Conservation (phyloP, 2,113 vertebrate species). For the Brachionichthys hirsutus region DNA sequence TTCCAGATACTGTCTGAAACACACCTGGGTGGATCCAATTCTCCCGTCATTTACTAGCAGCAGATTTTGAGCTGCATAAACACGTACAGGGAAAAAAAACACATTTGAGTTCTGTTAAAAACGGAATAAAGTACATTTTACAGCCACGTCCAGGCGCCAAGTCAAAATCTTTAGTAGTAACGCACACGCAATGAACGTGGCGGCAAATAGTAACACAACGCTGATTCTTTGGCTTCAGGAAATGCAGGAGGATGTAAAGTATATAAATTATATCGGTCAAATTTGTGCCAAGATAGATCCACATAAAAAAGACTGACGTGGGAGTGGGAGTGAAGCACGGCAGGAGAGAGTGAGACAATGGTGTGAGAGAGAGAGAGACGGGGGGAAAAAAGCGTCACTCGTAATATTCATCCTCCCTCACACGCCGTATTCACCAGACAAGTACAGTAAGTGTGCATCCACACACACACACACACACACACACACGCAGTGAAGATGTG, state of each 20-base stretch:
- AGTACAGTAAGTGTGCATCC: too few species aligned
- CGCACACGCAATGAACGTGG: too few species aligned
- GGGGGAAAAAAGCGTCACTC: conserved; percentile 20
- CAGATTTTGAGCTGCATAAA: too few species aligned
- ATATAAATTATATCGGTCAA: conserved; percentile 1
- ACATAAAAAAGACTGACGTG: background rate
- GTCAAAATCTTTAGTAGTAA: too few species aligned
- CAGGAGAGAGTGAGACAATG: conserved; percentile 26
- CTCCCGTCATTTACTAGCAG: too few species aligned
- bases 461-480: conserved; percentile 18
- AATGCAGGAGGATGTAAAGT: background rate
- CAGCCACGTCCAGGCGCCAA: too few species aligned
- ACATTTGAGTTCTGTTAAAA: too few species aligned
- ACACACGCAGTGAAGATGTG: conserved; percentile 32
- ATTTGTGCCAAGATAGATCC: background rate
- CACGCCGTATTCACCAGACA: background rate
- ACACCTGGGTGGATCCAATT: too few species aligned
- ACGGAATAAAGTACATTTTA: too few species aligned
- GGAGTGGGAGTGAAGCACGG: conserved; percentile 22
- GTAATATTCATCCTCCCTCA: conserved; percentile 40
- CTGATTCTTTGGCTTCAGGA: background rate
- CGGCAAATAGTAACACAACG: too few species aligned
- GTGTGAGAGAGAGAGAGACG: conserved; percentile 1
- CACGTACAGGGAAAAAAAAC: too few species aligned
- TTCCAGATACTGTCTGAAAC: background rate